These are phyloP conservation scores for Cacatua alba DNA, from an alignment of 2,113 vertebrate species.

Conservation along the genomic window DNA sequence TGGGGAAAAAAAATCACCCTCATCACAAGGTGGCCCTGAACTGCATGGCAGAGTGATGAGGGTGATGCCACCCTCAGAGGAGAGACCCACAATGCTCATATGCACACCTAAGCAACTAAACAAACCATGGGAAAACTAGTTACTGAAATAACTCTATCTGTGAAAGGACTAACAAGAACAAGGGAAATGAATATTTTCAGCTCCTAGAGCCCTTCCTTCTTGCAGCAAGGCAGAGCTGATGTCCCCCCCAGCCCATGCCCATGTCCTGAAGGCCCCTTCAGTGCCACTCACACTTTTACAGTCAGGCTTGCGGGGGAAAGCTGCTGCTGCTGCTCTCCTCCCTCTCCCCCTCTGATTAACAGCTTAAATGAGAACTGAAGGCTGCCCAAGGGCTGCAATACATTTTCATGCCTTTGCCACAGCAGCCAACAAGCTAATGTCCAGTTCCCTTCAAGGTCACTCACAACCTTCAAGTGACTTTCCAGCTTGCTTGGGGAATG, in stretches of 20 bases:
- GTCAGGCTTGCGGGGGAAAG: neutral
- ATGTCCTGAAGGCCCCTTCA: neutral
- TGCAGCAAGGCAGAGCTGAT: neutral
- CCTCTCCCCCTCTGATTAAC: constrained; percentile 28
- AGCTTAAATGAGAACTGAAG: constrained; percentile 41
- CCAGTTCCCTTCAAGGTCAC: constrained; percentile 45
- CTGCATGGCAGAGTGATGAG: neutral
- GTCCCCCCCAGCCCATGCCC: neutral
- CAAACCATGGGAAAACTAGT: rapidly evolving
- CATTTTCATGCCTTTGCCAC: constrained; percentile 20
- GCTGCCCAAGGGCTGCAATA: constrained; percentile 51
- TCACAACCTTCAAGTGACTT: constrained; percentile 24
- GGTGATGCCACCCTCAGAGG: neutral
- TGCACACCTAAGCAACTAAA: neutral
- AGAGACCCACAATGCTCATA: neutral
- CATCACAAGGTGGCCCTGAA: neutral
- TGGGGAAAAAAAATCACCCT: neutral
- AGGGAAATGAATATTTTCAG: rapidly evolving
- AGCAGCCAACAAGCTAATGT: neutral
- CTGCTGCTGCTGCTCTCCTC: neutral
- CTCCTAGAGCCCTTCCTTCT: neutral
- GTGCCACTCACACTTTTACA: neutral
- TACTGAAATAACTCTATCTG: rapidly evolving
- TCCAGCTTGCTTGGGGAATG: neutral
- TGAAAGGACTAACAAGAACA: neutral